Percentiles rank a stretch among this genome's conserved stretches.
Evolutionary conservation across 2,113 vertebrate species (phyloP).

Genomic region (Chauna torquata): DNA sequence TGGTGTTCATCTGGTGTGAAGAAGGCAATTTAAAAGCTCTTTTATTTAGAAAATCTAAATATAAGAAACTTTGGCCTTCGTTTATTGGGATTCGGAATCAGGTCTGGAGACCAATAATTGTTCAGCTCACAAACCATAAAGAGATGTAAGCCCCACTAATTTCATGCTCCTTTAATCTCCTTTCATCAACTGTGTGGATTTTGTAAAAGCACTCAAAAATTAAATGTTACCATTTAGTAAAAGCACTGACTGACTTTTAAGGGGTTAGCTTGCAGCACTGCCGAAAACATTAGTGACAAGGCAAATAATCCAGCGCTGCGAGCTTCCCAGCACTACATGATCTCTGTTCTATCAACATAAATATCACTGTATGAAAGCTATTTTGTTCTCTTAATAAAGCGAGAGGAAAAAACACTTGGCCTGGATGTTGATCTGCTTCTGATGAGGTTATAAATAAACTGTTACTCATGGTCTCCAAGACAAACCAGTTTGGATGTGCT

Average conservation of each 20-base stretch:
- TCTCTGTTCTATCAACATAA: not conserved
- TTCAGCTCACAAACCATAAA: slow-evolving; percentile 41
- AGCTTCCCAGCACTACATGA: not conserved
- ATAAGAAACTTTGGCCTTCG: slow-evolving; percentile 27
- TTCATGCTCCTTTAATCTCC: slow-evolving; percentile 61
- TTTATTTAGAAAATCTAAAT: slow-evolving; percentile 52
- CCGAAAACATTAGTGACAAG: slow-evolving; percentile 15
- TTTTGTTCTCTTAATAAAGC: not conserved
- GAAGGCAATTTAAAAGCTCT: slow-evolving; percentile 46
- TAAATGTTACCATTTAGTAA: slow-evolving; percentile 62
- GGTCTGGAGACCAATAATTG: slow-evolving; percentile 51
- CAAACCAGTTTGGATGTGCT: slow-evolving; percentile 22
- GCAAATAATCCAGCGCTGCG: slow-evolving; percentile 15
- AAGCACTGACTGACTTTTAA: slow-evolving; percentile 56
- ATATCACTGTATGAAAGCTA: not conserved
- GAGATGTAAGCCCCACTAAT: slow-evolving; percentile 42
- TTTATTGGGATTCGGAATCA: slow-evolving; percentile 35
- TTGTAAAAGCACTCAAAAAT: slow-evolving; percentile 60
- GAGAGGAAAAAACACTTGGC: not conserved
- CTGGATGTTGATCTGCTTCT: not conserved
- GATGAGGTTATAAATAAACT: not conserved
- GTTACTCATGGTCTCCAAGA: not conserved
- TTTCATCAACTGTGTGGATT: slow-evolving; percentile 54
- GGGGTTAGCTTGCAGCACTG: slow-evolving; percentile 28
- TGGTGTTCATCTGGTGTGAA: slow-evolving; percentile 45